Evolutionary conservation across 2,797 vertebrate species (phyloP), one percentile per base, ranked within the genome.

Genomic region (Anolis apletophallus): DNA sequence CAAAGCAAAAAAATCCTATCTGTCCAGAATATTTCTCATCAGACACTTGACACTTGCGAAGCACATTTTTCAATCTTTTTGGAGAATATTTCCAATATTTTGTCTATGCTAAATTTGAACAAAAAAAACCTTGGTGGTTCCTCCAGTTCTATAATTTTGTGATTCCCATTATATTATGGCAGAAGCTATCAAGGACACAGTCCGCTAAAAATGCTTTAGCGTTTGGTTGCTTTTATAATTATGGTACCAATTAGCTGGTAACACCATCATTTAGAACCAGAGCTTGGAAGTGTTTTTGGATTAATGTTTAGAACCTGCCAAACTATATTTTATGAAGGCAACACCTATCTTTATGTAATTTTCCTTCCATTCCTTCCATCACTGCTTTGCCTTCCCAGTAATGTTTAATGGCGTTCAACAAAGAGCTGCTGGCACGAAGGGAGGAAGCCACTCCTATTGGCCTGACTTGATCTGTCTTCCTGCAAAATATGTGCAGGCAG

Each of bases 361-460:
- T 54, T 26, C 5, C 34, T 78, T 55, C 14, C 16, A 83, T 64
- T 76, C n/a, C 78, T n/a, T 86, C 74, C 86, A 14, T 50, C 67
- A 89, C 91, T 85, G 84, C 67, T 59, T 74, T 57, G 85, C 87
- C 85, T 91, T 89, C 67, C 85, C 90, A 86, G 86, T 89, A 89
- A 89, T 74, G 85, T 81, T 73, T 88, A 32, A 57, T 85, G 0
- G 32, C 75, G 87, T 85, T 80, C 79, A 92, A 88, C 36, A 73
- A 85, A 91, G 90, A 88, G 85, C 75, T 71, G 75, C 87, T 88
- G 90, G 90, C 89, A 88, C 2, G 0, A 32, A 80, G 90, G 90
- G 91, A 93, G 93, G 91, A 96, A 94, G 86, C 92, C 59, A 7
- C 83, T 74, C 93, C 94, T 92, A 90, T 90, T 91, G 86, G 92